phyloP scores from a whole-genome alignment of 2,888 invertebrate species.

The Gastrophysa polygoni region DNA sequence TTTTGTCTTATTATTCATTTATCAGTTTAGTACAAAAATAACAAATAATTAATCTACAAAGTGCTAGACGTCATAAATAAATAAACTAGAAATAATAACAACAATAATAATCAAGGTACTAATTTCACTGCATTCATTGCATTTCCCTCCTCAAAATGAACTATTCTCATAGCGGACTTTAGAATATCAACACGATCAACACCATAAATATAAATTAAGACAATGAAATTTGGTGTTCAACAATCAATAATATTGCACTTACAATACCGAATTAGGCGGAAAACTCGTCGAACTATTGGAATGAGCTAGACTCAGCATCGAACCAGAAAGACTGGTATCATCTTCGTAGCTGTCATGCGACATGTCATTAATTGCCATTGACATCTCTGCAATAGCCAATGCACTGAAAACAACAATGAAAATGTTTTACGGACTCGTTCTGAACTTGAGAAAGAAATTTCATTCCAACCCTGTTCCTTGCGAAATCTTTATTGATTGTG shows the following conservation, averaged over 20 bases:
- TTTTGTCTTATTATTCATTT: conserved; percentile 5
- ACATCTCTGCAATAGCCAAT: conserved; percentile 90
- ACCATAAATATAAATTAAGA: background rate
- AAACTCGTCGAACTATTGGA: conserved; percentile 94
- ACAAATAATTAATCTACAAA: conserved; percentile 18
- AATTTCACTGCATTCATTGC: conserved; percentile 19
- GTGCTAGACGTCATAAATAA: conserved; percentile 22
- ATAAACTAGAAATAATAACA: conserved; percentile 23
- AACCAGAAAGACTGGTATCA: conserved; percentile 91
- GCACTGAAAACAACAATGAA: conserved; percentile 66
- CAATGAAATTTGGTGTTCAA: conserved; percentile 28
- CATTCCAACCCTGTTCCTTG: no score
- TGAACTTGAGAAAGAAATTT: background rate
- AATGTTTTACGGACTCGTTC: background rate
- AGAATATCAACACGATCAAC: background rate
- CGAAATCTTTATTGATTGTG: no score
- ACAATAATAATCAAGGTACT: conserved; percentile 24
- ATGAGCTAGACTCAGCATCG: conserved; percentile 93
- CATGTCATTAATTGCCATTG: conserved; percentile 86
- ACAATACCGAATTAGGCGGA: conserved; percentile 65
- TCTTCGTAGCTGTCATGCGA: conserved; percentile 90
- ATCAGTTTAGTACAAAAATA: conserved; percentile 16
- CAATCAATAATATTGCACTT: conserved; percentile 33
- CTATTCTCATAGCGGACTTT: background rate
- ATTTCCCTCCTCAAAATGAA: background rate